A percentile compares a stretch with the other conserved stretches of the same genome.
These are phyloP conservation scores for Calliphora vomitoria DNA, from an alignment of 2,888 invertebrate genomes.

Conservation along the genomic window DNA sequence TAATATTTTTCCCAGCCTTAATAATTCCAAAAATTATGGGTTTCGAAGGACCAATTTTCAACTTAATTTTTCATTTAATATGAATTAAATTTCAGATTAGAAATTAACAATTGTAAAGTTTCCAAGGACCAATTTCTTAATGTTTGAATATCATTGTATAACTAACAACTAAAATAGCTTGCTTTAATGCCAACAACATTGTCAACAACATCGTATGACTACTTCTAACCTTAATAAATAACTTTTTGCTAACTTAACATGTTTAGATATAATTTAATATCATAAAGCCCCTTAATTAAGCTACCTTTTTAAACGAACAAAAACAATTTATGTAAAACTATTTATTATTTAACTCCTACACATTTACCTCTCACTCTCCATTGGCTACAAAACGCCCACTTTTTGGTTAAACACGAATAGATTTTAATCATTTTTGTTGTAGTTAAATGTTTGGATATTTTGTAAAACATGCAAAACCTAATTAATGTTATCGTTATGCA, in stretches of 20 bases:
- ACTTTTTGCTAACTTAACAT: background rate
- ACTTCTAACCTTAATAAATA: background rate
- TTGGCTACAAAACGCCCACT: background rate
- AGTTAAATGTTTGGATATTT: background rate
- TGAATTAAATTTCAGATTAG: too few relatives aligned
- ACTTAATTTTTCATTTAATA: too few relatives aligned
- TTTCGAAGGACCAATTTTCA: too few relatives aligned
- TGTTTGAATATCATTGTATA: too few relatives aligned
- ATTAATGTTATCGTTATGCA: slow-evolving; percentile 82
- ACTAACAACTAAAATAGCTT: too few relatives aligned
- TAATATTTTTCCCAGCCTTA: too few relatives aligned
- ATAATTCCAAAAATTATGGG: too few relatives aligned
- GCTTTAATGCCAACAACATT: too few relatives aligned
- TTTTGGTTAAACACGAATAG: slow-evolving; percentile 1
- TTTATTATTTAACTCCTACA: slow-evolving; percentile 5
- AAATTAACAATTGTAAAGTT: too few relatives aligned
- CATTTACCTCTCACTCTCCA: background rate
- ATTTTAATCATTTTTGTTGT: slow-evolving; percentile 19
- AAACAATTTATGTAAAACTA: background rate
- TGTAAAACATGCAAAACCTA: slow-evolving; percentile 74
- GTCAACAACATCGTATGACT: too few relatives aligned
- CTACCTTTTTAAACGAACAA: background rate
- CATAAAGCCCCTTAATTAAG: background rate
- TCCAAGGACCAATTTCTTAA: too few relatives aligned
- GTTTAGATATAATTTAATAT: background rate